Evolutionary conservation across 2,797 vertebrate genomes (phyloP).

Genomic region (Eurystomus glaucurus): DNA sequence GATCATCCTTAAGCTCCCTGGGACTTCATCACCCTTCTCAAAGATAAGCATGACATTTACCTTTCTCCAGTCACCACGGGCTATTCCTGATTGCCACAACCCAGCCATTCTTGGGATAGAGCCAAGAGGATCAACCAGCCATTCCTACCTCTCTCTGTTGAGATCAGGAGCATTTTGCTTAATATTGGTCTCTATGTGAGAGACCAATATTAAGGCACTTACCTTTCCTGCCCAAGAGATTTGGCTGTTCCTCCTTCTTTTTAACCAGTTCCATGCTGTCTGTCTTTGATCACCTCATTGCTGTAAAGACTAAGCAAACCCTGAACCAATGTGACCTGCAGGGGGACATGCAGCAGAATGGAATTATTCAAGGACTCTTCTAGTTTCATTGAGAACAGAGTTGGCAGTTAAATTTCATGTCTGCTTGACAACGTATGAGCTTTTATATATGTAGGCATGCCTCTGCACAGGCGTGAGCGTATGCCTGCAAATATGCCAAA

Average conservation of each 20-base stretch:
- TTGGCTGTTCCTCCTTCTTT: background rate
- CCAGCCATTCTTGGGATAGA: background rate
- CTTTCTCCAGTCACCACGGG: background rate
- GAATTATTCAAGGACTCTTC: background rate
- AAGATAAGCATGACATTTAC: background rate
- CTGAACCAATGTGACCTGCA: background rate
- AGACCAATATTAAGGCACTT: background rate
- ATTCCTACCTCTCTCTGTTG: background rate
- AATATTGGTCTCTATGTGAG: background rate
- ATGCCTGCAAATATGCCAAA: background rate
- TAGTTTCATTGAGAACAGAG: background rate
- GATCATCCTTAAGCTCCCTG: background rate
- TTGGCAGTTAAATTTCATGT: background rate
- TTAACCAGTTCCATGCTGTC: background rate
- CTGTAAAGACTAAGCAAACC: background rate
- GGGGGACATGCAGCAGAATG: fast-evolving
- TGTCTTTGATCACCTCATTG: background rate
- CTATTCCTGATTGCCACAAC: background rate
- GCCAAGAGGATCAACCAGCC: background rate
- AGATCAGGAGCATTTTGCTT: background rate
- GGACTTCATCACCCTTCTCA: background rate
- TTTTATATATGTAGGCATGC: background rate
- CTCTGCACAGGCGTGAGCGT: fast-evolving
- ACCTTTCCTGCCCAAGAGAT: background rate
- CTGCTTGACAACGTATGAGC: background rate